A percentile compares a stretch with the other conserved stretches of the same genome.
Evolutionary conservation across 92 coral and sea anemone species (phyloP).

Genomic region (Hydrozoanthus gracilis): DNA sequence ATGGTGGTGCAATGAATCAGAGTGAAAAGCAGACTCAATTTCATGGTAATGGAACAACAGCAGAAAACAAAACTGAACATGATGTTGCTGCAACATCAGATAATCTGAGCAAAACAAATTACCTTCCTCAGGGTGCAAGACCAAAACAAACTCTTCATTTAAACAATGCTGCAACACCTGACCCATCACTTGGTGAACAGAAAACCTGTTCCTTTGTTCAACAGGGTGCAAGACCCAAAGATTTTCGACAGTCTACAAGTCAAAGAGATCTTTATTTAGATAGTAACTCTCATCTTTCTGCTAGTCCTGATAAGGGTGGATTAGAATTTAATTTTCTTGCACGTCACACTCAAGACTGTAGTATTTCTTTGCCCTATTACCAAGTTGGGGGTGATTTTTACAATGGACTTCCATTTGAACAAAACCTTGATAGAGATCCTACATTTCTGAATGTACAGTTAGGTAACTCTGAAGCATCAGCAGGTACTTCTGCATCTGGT

Average conservation of each 20-base stretch:
- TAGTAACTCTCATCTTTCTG: background rate
- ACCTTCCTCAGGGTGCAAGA: background rate
- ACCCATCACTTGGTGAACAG: background rate
- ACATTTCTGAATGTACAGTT: background rate
- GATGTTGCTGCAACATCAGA: background rate
- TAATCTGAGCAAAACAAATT: background rate
- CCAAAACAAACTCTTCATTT: background rate
- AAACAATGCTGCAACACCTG: background rate
- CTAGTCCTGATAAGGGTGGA: slow-evolving; percentile 6
- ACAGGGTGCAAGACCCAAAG: slow-evolving; percentile 31
- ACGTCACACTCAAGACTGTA: slow-evolving; percentile 26
- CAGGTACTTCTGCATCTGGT: background rate
- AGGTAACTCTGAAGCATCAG: background rate
- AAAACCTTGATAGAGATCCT: background rate
- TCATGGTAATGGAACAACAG: background rate
- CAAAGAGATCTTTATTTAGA: background rate
- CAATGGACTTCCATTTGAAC: background rate
- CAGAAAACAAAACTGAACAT: background rate
- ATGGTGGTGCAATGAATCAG: background rate
- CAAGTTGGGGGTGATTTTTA: background rate
- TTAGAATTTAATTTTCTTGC: slow-evolving; percentile 9
- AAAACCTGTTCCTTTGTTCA: background rate
- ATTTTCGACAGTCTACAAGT: background rate
- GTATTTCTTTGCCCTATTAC: background rate
- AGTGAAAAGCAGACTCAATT: background rate